These are phyloP conservation scores for Chymomyza procnemis DNA, from an alignment of 2,888 invertebrate genomes.

Conservation along the genomic window DNA sequence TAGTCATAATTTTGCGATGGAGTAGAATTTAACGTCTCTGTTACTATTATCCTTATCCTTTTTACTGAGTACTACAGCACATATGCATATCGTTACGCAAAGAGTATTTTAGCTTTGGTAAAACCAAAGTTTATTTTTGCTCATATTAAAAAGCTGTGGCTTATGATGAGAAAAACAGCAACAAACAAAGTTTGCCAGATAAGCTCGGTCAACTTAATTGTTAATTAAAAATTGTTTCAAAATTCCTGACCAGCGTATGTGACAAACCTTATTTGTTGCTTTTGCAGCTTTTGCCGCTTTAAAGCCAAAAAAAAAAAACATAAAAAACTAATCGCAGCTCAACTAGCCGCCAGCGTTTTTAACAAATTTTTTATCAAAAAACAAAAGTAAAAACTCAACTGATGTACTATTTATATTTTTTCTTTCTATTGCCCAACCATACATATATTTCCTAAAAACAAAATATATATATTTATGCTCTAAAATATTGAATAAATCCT, in stretches of 20 bases:
- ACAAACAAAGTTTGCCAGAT: constrained; percentile 23
- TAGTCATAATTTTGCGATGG: too few species aligned
- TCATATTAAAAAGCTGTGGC: neutral
- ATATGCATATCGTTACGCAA: neutral
- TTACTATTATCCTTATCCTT: too few species aligned
- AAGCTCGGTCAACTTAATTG: neutral
- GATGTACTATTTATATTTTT: constrained; percentile 63
- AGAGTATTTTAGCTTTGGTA: neutral
- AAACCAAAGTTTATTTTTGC: neutral
- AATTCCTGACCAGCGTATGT: neutral
- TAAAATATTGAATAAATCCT: constrained; percentile 23
- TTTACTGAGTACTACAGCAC: too few species aligned
- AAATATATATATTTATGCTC: neutral
- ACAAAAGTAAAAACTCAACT: constrained; percentile 42
- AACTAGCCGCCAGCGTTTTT: constrained; percentile 19
- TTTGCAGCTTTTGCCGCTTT: constrained; percentile 10
- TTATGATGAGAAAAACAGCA: neutral
- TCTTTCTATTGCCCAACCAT: constrained; percentile 66
- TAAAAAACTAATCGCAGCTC: constrained; percentile 39
- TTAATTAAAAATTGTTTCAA: neutral
- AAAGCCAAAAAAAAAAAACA: too few species aligned
- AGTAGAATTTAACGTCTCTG: too few species aligned
- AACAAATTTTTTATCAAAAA: neutral
- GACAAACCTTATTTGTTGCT: neutral
- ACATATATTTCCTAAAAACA: neutral